Evolutionary conservation across 2,797 vertebrate genomes (phyloP), one percentile per base, ranked within the genome.

Genomic region (Poeciliopsis gracilis): DNA sequence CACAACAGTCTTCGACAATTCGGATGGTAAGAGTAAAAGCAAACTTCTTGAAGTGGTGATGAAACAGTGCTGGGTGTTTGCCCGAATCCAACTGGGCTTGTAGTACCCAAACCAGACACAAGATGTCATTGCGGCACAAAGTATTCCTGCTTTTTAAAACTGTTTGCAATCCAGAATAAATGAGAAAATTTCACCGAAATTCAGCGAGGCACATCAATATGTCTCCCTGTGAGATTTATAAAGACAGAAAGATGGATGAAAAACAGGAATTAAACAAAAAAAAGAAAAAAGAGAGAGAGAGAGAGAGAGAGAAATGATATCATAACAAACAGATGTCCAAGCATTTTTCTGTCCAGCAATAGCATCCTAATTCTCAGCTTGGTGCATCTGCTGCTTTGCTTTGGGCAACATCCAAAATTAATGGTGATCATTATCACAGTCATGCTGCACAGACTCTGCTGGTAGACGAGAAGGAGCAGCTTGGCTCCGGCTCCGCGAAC

Each of bases 1-100:
- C 94, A 95, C 95, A 0, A 96, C 95, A 0, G 77, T 96, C 78
- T 96, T 94, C 71, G 95, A 96, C 70, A 96, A 96, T 87, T 45
- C 91, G 84, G 93, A 96, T 7, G 95, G 96, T 96, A 67, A 92
- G 95, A 88, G 77, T 57, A 66, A 53, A n/a, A 61, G 43, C 47
- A 46, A 46, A 30, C 16, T 1, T 18, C 38, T 15, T 73, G 49
- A 3, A n/a, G 28, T 51, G 72, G 18, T 45, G 61, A 55, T 75
- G 15, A 41, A 76, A 38, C 10, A 18, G 15, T 20, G 25, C 36
- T 69, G 36, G 36, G 25, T 25, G 33, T 20, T 28, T 46, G 59
- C 3, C 47, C 25, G 20, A 41, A 23, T 67, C 3, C 67, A 30
- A 12, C 15, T 57, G 66, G 66, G 47, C 15, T 63, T 92, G 89